phyloP scores from a whole-genome alignment of 2,113 vertebrate genomes.

The Scalopus aquaticus region DNA sequence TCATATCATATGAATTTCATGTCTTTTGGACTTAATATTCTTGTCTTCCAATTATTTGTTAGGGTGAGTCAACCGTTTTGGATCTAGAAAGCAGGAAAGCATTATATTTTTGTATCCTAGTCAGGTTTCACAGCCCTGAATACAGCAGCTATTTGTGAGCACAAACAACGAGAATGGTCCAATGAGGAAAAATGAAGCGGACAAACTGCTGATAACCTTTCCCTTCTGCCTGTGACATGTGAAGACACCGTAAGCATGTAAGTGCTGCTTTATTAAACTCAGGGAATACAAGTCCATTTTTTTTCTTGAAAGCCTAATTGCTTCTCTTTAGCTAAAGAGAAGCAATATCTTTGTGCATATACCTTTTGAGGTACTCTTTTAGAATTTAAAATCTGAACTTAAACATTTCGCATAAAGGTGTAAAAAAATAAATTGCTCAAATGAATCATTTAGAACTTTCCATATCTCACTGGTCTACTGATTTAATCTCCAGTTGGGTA shows the following conservation, averaged over 20 bases:
- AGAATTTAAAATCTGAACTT: slow-evolving; percentile 31
- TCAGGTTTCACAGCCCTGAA: background rate
- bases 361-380: background rate
- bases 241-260: background rate
- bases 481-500: background rate
- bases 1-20: background rate
- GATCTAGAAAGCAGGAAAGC: background rate
- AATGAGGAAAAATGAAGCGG: background rate
- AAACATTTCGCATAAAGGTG: background rate
- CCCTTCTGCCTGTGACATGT: background rate
- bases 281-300: background rate
- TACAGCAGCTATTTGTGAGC: background rate
- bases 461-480: background rate
- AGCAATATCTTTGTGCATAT: background rate
- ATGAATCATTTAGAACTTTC: background rate
- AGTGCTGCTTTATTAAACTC: slow-evolving; percentile 13
- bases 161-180: slow-evolving; percentile 31
- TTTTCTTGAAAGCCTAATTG: background rate
- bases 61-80: background rate
- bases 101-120: background rate
- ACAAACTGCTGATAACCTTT: background rate
- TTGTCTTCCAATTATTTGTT: background rate
- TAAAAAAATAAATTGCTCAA: slow-evolving; percentile 31
- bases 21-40: background rate
- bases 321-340: background rate